A percentile compares a stretch with the other conserved stretches of the same genome.
These are phyloP conservation scores for Nemotelus pantherinus DNA, from an alignment of 2,888 invertebrate genomes.

Conservation along the genomic window DNA sequence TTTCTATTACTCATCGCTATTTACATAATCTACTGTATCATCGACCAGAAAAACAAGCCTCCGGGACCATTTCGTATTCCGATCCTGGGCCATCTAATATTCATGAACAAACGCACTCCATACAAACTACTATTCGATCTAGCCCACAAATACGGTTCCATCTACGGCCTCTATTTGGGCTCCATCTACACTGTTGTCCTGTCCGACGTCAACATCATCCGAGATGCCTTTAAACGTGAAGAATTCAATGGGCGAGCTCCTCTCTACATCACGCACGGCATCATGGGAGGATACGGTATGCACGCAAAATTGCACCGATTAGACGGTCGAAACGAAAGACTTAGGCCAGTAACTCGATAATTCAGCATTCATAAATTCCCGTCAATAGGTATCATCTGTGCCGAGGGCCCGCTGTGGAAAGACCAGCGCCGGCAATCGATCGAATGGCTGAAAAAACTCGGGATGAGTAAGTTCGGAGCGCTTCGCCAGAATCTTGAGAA, in stretches of 20 bases:
- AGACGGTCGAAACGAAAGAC: slow-evolving; percentile 33
- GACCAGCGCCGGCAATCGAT: slow-evolving; percentile 81
- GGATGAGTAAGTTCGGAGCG: slow-evolving; percentile 73
- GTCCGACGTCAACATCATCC: slow-evolving; percentile 77
- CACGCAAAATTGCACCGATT: slow-evolving; percentile 44
- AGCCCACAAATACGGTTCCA: slow-evolving; percentile 75
- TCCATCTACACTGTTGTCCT: slow-evolving; percentile 79
- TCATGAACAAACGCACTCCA: slow-evolving; percentile 75
- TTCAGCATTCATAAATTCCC: slow-evolving; percentile 11
- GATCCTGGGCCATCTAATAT: slow-evolving; percentile 81
- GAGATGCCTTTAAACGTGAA: slow-evolving; percentile 78
- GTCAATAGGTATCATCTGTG: slow-evolving; percentile 79
- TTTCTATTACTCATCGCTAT: neutral
- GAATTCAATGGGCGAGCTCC: slow-evolving; percentile 79
- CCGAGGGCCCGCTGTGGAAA: slow-evolving; percentile 83
- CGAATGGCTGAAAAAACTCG: slow-evolving; percentile 77
- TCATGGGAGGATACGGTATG: slow-evolving; percentile 88
- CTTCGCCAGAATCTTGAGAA: slow-evolving; percentile 73
- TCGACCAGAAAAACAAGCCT: slow-evolving; percentile 64
- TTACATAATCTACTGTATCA: slow-evolving; percentile 8
- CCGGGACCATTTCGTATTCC: slow-evolving; percentile 84
- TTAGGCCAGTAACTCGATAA: slow-evolving; percentile 40
- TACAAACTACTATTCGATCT: slow-evolving; percentile 76
- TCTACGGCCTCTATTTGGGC: slow-evolving; percentile 81
- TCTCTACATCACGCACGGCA: slow-evolving; percentile 84